Conservation (phyloP, 2,888 invertebrate species). For the Idaea straminata region DNA sequence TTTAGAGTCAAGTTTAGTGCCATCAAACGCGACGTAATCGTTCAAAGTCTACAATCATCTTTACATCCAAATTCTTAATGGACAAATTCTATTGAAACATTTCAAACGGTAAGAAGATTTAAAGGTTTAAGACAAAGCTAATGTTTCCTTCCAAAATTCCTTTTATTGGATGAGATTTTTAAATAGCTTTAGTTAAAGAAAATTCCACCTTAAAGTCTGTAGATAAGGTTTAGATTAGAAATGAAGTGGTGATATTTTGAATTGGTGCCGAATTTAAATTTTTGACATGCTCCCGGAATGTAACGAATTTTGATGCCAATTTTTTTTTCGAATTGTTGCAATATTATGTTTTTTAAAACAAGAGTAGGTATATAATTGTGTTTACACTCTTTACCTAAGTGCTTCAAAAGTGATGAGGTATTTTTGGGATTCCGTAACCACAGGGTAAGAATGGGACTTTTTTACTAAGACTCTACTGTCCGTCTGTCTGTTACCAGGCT, state of each 20-base stretch:
- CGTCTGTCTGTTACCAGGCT: too few species aligned
- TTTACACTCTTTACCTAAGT: too few species aligned
- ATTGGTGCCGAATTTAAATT: not conserved
- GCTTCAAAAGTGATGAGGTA: too few species aligned
- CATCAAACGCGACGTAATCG: not conserved
- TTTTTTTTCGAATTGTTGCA: too few species aligned
- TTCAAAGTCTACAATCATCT: not conserved
- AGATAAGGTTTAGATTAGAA: not conserved
- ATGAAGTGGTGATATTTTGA: not conserved
- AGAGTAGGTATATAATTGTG: too few species aligned
- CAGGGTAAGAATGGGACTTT: too few species aligned
- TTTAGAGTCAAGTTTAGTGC: too few species aligned
- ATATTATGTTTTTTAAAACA: too few species aligned
- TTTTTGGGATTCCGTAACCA: too few species aligned
- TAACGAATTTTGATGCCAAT: too few species aligned
- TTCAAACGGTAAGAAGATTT: constrained; percentile 16
- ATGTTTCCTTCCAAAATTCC: constrained; percentile 13
- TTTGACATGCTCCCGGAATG: not conserved
- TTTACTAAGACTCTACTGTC: too few species aligned
- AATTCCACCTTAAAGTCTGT: not conserved
- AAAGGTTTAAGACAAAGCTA: constrained; percentile 4
- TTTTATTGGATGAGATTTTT: constrained; percentile 12
- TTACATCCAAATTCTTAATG: constrained; percentile 15
- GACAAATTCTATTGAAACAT: constrained; percentile 27
- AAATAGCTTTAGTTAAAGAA: not conserved